Conservation (phyloP, 2,888 invertebrate genomes). For the Thysanoteuthis rhombus region DNA sequence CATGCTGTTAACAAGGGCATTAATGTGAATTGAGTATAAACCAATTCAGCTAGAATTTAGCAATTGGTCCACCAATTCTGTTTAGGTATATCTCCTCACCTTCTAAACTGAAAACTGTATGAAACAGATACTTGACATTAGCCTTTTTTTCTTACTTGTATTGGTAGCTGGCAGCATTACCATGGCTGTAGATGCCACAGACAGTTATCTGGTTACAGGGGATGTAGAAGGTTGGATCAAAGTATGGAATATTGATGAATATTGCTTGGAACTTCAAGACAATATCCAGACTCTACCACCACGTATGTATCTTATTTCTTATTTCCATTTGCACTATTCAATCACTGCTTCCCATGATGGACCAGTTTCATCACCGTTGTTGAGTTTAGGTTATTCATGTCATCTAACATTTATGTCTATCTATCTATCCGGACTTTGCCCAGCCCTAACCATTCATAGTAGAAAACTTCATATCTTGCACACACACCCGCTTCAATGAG, state of each 20-base stretch:
- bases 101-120: background rate
- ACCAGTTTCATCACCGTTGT: no score
- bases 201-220: slow-evolving; percentile 65
- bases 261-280: slow-evolving; percentile 52
- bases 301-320: slow-evolving; percentile 45
- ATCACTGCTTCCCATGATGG: background rate
- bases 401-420: no score
- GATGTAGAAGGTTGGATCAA: slow-evolving; percentile 66
- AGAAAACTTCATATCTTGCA: no score
- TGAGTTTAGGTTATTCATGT: no score
- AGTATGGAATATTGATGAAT: slow-evolving; percentile 66
- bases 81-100: background rate
- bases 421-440: no score
- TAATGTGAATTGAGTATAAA: no score
- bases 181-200: slow-evolving; percentile 63
- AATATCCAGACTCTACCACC: slow-evolving; percentile 50
- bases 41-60: no score
- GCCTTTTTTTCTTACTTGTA: slow-evolving; percentile 31
- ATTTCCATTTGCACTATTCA: background rate
- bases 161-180: slow-evolving; percentile 65
- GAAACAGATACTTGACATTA: background rate
- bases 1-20: no score
- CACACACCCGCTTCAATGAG: no score
- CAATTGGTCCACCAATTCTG: no score
- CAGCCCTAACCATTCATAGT: no score